Evolutionary conservation across 2,113 vertebrate genomes (phyloP).

Genomic region (Corydoras maculifer): DNA sequence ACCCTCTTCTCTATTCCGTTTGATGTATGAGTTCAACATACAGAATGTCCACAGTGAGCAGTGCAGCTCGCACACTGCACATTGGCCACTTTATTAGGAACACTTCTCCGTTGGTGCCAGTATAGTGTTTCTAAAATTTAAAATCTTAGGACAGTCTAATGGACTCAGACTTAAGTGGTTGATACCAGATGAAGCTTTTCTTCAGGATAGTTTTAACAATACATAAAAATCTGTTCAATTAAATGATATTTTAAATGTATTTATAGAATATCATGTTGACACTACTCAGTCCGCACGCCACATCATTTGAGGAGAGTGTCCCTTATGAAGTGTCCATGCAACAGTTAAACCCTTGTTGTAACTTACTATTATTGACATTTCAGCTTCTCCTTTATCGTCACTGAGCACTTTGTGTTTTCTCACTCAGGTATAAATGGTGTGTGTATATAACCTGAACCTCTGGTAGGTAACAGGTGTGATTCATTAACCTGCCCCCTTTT

Average conservation of each 20-base stretch:
- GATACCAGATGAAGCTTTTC: no score
- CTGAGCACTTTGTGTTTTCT: constrained; percentile 65
- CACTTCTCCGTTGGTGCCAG: no score
- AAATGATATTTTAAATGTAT: no score
- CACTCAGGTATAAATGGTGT: constrained; percentile 77
- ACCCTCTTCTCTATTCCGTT: background rate
- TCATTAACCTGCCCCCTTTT: constrained; percentile 15
- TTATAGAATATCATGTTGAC: no score
- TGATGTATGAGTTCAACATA: constrained; percentile 50
- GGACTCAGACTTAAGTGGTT: no score
- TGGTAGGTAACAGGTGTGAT: constrained; percentile 73
- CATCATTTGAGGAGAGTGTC: no score
- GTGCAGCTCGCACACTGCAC: constrained; percentile 50
- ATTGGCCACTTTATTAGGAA: constrained; percentile 23
- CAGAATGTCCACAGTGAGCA: constrained; percentile 50
- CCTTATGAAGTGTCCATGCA: no score
- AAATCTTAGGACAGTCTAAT: no score
- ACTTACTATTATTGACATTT: background rate
- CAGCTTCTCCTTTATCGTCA: background rate
- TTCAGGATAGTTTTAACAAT: no score
- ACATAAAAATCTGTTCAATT: no score
- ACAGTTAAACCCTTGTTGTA: background rate
- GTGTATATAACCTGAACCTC: constrained; percentile 67
- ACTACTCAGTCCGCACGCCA: no score
- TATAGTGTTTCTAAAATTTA: no score